A percentile compares a stretch with the other conserved stretches of the same genome.
These are phyloP conservation scores for Protobothrops mucrosquamatus DNA, from an alignment of 2,113 vertebrate species.

Conservation along the genomic window DNA sequence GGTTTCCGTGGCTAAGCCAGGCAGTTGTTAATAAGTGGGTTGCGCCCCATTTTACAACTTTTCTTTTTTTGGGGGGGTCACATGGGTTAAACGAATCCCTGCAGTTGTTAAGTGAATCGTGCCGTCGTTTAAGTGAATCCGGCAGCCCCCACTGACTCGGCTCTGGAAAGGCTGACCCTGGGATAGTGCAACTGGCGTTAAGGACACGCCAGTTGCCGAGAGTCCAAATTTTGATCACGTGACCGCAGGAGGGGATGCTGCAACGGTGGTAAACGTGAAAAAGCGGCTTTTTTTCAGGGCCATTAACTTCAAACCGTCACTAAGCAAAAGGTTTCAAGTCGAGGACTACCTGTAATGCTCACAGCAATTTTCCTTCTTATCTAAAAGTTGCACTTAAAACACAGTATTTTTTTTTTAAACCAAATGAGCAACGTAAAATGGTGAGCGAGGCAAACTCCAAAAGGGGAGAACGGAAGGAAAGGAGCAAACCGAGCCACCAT, in stretches of 20 bases:
- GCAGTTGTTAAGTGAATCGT: too few species aligned
- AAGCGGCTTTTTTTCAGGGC: background rate
- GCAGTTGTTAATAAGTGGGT: background rate
- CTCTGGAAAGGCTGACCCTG: background rate
- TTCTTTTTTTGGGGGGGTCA: background rate
- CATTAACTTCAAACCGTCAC: too few species aligned
- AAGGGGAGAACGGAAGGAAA: constrained; percentile 31
- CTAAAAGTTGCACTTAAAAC: constrained; percentile 56
- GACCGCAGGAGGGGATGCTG: background rate
- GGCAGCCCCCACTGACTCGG: too few species aligned
- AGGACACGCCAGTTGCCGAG: background rate
- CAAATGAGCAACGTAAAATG: constrained; percentile 34
- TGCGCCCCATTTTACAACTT: background rate
- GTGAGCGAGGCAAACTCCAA: constrained; percentile 65
- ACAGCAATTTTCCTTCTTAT: constrained; percentile 63
- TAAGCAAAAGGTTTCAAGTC: too few species aligned
- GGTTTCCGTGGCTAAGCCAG: background rate
- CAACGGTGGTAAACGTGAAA: background rate
- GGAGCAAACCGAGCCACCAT: constrained; percentile 37
- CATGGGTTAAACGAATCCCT: background rate
- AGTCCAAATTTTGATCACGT: background rate
- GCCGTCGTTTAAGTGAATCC: background rate
- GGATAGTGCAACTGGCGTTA: background rate
- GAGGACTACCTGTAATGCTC: constrained; percentile 50
- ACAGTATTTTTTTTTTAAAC: too few species aligned